Evolutionary conservation across 2,888 invertebrate genomes (phyloP), one percentile per base, ranked within the genome.

Genomic region (Fragum sueziense): DNA sequence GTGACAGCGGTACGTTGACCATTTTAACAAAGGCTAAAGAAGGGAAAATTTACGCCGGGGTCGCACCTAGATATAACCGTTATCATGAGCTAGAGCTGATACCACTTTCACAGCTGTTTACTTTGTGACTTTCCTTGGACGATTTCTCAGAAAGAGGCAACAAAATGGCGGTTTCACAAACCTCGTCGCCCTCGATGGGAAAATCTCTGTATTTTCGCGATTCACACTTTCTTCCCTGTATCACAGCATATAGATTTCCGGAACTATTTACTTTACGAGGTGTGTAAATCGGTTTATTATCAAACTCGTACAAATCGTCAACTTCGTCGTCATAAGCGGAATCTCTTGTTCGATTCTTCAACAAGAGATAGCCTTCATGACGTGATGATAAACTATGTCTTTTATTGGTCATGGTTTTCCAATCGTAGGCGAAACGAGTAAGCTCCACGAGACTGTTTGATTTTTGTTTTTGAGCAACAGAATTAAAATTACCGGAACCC

Each of bases 371-470:
- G 0, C 87, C 87, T 54, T 89, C 88, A 51, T 88, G 87, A 17
- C 82, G 82, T 0, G 87, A 86, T 22, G 89, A 85, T 33, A 89
- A 77, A 69, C 85, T 86, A 22, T 87, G 85, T 14, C 89, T 71
- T 62, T 88, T 88, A 54, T 74, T 78, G 6, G 84, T 74, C 9
- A 80, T 76, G n/a, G 59, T 74, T 27, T 85, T 79, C 67, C 84
- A 77, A 33, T 82, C 83, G 34, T 79, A 75, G n/a, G 82, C 61
- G 25, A 85, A 74, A 37, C 88, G 74, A 1, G 87, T 85, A 29
- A 90, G 79, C 59, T 90, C 90, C 14, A 87, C 88, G 34, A 89
- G 68, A 62, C 89, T 89, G 76, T 89, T 89, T 51, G 88, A 87
- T 72, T 87, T 87, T 27, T 87, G 86, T 70, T 82, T 82, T 29